These are phyloP conservation scores for Melangyna quadrimaculata DNA, from an alignment of 2,888 invertebrate genomes.

Conservation along the genomic window DNA sequence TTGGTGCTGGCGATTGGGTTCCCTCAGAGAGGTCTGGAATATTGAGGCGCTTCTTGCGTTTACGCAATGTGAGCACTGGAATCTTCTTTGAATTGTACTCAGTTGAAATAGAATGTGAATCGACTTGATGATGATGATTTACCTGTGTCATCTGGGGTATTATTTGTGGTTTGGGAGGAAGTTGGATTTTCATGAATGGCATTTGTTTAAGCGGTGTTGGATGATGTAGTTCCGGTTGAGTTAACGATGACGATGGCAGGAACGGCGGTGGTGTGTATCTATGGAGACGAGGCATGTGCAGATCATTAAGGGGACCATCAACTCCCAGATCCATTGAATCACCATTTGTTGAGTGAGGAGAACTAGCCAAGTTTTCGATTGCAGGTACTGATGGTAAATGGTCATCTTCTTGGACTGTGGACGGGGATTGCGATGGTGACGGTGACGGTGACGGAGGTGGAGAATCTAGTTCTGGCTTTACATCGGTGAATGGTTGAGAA, in stretches of 20 bases:
- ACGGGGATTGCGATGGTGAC: neutral
- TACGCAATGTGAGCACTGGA: constrained; percentile 53
- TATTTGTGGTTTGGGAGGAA: constrained; percentile 58
- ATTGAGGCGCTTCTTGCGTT: constrained; percentile 67
- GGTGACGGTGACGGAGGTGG: constrained; percentile 34
- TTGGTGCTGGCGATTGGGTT: constrained; percentile 49
- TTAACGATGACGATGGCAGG: constrained; percentile 56
- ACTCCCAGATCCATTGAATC: neutral
- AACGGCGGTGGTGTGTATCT: constrained; percentile 51
- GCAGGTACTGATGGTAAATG: constrained; percentile 33
- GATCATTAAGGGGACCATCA: neutral
- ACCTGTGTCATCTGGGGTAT: constrained; percentile 64
- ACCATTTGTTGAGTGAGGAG: neutral
- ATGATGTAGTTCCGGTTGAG: constrained; percentile 36
- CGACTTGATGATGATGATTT: neutral
- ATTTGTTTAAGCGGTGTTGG: constrained; percentile 58
- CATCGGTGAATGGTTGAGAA: constrained; percentile 66
- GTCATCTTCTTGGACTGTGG: constrained; percentile 3
- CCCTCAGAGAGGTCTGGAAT: constrained; percentile 56
- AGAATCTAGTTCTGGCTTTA: constrained; percentile 50
- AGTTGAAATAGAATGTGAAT: constrained; percentile 5
- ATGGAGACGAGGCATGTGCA: constrained; percentile 49
- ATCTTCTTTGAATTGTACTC: constrained; percentile 42
- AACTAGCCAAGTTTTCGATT: neutral
- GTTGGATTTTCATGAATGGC: constrained; percentile 53